Evolutionary conservation across 2,888 invertebrate species (phyloP), one percentile per base, ranked within the genome.

Genomic region (Xanthostigma xanthostigma): DNA sequence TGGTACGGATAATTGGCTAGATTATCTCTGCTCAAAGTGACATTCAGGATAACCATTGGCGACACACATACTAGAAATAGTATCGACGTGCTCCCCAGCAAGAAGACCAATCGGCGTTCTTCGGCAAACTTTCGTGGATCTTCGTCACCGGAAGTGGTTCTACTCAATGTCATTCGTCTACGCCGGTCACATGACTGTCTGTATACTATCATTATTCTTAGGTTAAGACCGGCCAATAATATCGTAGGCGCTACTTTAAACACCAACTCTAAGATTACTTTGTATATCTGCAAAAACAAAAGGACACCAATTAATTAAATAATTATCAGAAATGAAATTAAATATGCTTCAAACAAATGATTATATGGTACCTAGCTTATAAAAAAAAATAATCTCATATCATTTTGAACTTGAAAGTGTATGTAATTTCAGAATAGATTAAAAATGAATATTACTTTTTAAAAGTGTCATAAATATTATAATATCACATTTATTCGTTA

Each of bases 241-340:
- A 81, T 67, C 9, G 79, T 80, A n/a, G 82, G 81, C 12, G 76
- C 71, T 37, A 82, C 72, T 63, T 81, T 81, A 61, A 80, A 82
- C 36, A 79, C 67, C 33, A 79, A 65, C 58, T 81, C 81, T 50
- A 81, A 64, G 47, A 77, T 64, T 46, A 80, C 71, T 57, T 78
- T 78, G 64, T 80, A 81, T 12, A 75, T 65, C 68, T 70, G 53
- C 9, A 52, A 54, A 27, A 27, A 27, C 27, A 27, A 27, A 27
- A 27, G 3, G 27, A 6, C 27, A 27, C 27, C 3, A 27, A 27
- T 27, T 27, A 27, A 27, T 27, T 27, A 27, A 27, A 27, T 27
- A 27, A 27, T 27, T 27, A 27, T 27, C 27, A 27, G 27, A 3
- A 27, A 27, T 27, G 1, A 27, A 27, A 27, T 27, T 6, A 27